Percentiles rank a stretch among this genome's conserved stretches.
Conservation (phyloP, 2,888 invertebrate species). For the Papilio demoleus region DNA sequence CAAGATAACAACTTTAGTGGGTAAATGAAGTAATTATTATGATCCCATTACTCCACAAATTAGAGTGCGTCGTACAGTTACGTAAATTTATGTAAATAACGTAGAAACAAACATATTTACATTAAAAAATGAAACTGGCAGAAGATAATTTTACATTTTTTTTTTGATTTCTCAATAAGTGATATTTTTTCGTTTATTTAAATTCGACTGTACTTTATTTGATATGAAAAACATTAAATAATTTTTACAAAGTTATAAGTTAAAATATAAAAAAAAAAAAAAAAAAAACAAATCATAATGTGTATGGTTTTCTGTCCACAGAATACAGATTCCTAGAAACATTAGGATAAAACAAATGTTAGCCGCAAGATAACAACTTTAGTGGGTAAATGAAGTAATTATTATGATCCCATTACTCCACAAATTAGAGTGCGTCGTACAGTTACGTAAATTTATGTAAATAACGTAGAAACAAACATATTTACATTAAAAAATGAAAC, state of each 20-base stretch:
- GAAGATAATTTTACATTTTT: too few species aligned
- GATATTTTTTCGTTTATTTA: too few species aligned
- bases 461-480: not conserved
- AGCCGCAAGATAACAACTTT: conserved; percentile 20
- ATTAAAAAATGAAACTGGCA: not conserved
- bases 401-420: conserved; percentile 23
- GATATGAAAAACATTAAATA: not conserved
- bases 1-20: conserved; percentile 19
- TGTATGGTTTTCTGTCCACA: not conserved
- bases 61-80: not conserved
- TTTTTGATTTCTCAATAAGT: too few species aligned
- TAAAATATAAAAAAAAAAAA: not conserved
- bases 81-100: not conserved
- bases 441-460: not conserved
- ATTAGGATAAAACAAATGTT: conserved; percentile 16
- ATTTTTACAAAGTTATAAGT: not conserved
- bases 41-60: conserved; percentile 20
- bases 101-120: not conserved
- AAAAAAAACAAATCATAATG: too few species aligned
- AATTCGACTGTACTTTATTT: not conserved
- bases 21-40: conserved; percentile 5
- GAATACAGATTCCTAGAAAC: not conserved
- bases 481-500: not conserved
- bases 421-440: not conserved
- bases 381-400: not conserved